A percentile compares a stretch with the other conserved stretches of the same genome.
phyloP scores from a whole-genome alignment of 2,797 vertebrate species.

The Nasua narica region DNA sequence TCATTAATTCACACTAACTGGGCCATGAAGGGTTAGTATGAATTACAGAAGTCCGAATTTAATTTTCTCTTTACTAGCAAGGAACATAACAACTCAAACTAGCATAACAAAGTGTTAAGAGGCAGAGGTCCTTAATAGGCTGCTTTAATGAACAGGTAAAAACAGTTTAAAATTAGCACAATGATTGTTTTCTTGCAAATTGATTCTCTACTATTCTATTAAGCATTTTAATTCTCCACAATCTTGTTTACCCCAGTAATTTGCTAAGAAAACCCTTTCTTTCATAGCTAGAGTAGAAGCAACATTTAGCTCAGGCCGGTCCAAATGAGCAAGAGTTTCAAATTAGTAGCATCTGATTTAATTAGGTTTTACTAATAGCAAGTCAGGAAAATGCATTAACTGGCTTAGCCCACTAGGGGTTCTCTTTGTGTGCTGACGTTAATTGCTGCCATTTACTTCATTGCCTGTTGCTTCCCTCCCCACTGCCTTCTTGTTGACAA shows the following conservation, averaged over 20 bases:
- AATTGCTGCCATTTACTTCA: constrained; percentile 48
- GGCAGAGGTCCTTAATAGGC: constrained; percentile 49
- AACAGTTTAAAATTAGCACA: constrained; percentile 68
- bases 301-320: constrained; percentile 49
- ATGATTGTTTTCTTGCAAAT: constrained; percentile 70
- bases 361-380: constrained; percentile 72
- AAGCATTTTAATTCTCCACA: constrained; percentile 58
- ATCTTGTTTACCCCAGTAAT: constrained; percentile 69
- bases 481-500: not conserved
- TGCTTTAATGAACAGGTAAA: constrained; percentile 71
- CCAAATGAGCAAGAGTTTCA: constrained; percentile 67
- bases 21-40: not conserved
- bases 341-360: constrained; percentile 75
- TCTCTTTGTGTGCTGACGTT: constrained; percentile 60
- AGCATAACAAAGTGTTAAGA: constrained; percentile 43
- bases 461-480: constrained; percentile 44
- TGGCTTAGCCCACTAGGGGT: constrained; percentile 59
- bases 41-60: constrained; percentile 17
- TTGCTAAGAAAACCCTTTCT: constrained; percentile 67
- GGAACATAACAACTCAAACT: constrained; percentile 37
- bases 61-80: constrained; percentile 1
- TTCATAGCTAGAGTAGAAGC: constrained; percentile 44
- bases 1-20: constrained; percentile 11
- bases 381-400: constrained; percentile 63
- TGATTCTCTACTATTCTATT: constrained; percentile 68